These are phyloP conservation scores for Augiades crinisus DNA, from an alignment of 2,888 invertebrate genomes.

Conservation along the genomic window DNA sequence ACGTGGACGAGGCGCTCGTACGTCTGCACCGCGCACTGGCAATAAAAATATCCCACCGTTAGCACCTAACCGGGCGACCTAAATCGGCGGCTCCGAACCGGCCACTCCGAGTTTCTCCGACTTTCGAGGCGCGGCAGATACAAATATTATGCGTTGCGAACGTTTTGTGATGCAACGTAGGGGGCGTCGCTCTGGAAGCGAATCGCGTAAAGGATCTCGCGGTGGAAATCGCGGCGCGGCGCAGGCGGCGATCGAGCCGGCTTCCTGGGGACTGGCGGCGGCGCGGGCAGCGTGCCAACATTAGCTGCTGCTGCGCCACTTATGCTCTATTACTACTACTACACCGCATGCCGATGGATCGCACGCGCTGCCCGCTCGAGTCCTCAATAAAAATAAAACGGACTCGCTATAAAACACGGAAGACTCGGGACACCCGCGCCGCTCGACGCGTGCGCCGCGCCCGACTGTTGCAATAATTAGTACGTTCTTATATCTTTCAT, in stretches of 20 bases:
- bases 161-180: conserved; percentile 32
- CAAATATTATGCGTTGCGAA: conserved; percentile 17
- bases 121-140: conserved; percentile 49
- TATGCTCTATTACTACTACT: conserved; percentile 64
- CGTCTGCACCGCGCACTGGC: conserved; percentile 71
- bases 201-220: conserved; percentile 6
- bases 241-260: conserved; percentile 65
- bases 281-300: conserved; percentile 70
- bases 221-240: conserved; percentile 37
- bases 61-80: conserved; percentile 78
- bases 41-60: conserved; percentile 79
- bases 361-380: conserved; percentile 39
- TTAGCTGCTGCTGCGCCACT: conserved; percentile 53
- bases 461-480: conserved; percentile 35
- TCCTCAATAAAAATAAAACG: conserved; percentile 66
- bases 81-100: conserved; percentile 62
- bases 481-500: conserved; percentile 32
- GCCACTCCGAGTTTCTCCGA: conserved; percentile 44
- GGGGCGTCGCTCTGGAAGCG: conserved; percentile 11
- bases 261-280: conserved; percentile 67
- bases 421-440: conserved; percentile 31
- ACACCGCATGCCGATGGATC: conserved; percentile 36
- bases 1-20: conserved; percentile 62
- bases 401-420: conserved; percentile 49
- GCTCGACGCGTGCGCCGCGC: conserved; percentile 27